These are phyloP conservation scores for honey bee (Apis mellifera) DNA, from an alignment of 1,140 invertebrate genomes.

Conservation along the genomic window DNA sequence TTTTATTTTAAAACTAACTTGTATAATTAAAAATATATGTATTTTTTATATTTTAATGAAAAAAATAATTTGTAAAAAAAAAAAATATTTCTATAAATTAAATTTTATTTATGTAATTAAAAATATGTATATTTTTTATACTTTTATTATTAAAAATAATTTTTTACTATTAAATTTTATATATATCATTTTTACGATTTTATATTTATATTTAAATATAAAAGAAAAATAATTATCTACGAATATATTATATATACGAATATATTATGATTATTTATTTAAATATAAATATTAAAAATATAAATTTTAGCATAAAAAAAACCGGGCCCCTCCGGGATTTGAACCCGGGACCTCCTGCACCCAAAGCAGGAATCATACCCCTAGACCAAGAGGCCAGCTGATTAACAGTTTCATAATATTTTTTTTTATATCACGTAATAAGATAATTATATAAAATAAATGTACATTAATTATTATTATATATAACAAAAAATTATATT, in stretches of 20 bases:
- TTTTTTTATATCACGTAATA: fast-evolving
- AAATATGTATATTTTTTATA: too few relatives aligned
- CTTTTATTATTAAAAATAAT: too few relatives aligned
- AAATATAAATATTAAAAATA: too few relatives aligned
- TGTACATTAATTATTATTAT: neutral
- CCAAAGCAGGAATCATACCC: constrained; percentile 86
- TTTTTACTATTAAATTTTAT: too few relatives aligned
- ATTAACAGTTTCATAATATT: neutral
- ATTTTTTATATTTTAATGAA: neutral
- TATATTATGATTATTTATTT: too few relatives aligned
- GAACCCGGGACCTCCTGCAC: constrained; percentile 88
- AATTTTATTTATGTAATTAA: neutral
- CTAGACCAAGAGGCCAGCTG: constrained; percentile 85
- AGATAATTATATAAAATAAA: neutral
- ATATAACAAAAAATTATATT: too few relatives aligned
- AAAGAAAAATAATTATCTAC: too few relatives aligned
- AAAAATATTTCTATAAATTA: neutral
- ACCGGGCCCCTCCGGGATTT: constrained; percentile 85
- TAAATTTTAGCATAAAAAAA: constrained; percentile 59
- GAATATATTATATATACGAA: too few relatives aligned
- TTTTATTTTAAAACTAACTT: neutral
- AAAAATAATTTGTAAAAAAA: neutral
- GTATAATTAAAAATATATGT: neutral
- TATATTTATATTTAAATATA: too few relatives aligned
- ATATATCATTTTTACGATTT: too few relatives aligned